Percentiles rank a stretch among this genome's conserved stretches.
Conservation (phyloP, 2,797 vertebrate genomes). For the Chaunax sp. region DNA sequence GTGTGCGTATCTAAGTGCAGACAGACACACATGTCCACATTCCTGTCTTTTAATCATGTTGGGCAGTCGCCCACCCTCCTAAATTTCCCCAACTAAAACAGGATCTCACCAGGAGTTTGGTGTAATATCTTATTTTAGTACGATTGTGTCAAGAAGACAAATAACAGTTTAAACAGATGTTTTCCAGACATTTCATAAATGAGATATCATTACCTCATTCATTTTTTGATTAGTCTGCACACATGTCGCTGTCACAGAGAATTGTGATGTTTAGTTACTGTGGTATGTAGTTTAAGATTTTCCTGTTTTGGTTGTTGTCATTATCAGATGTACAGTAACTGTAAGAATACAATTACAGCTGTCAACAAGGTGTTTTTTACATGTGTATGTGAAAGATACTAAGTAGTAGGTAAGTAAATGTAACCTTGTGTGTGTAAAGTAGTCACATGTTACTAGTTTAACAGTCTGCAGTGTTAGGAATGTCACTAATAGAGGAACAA, state of each 20-base stretch:
- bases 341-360: too few relatives aligned
- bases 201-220: constrained; percentile 31
- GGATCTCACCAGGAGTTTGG: constrained; percentile 32
- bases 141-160: constrained; percentile 47
- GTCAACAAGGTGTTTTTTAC: too few relatives aligned
- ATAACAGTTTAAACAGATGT: constrained; percentile 41
- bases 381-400: too few relatives aligned
- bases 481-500: neutral
- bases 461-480: neutral
- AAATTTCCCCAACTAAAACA: constrained; percentile 35
- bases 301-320: too few relatives aligned
- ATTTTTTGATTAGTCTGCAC: constrained; percentile 23
- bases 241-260: neutral
- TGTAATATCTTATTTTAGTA: constrained; percentile 58
- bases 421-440: neutral
- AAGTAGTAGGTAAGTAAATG: too few relatives aligned
- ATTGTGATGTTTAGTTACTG: neutral
- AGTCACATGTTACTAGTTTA: neutral
- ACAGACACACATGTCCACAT: constrained; percentile 21
- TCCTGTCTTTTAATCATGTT: constrained; percentile 58
- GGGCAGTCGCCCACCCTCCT: constrained; percentile 29
- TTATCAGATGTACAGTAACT: neutral
- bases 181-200: constrained; percentile 46
- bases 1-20: neutral
- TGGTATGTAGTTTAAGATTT: constrained; percentile 1